Percentiles rank a stretch among this genome's conserved stretches.
These are phyloP conservation scores for Pristionchus arcanus DNA, from an alignment of 2,888 invertebrate species.

Conservation along the genomic window DNA sequence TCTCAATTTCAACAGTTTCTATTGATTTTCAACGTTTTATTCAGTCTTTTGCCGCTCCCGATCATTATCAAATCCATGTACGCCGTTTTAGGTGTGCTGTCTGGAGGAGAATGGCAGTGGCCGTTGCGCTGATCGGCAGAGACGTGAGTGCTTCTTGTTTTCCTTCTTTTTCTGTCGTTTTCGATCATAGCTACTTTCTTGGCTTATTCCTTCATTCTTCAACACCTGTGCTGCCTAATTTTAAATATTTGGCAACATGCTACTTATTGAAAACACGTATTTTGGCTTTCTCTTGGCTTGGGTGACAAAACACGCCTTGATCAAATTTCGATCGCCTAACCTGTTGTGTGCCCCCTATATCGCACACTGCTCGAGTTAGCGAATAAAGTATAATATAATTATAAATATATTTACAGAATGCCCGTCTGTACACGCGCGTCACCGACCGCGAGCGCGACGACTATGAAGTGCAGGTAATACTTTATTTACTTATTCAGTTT, in stretches of 20 bases:
- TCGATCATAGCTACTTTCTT: background rate
- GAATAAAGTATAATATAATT: background rate
- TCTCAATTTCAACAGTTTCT: background rate
- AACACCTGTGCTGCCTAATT: no score
- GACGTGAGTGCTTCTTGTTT: constrained; percentile 62
- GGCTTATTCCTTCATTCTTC: no score
- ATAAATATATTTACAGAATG: constrained; percentile 62
- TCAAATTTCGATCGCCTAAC: no score
- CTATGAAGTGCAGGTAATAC: constrained; percentile 62
- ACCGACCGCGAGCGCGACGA: constrained; percentile 62
- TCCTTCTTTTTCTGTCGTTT: background rate
- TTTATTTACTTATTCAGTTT: background rate
- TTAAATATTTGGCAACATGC: no score
- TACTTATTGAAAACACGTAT: no score
- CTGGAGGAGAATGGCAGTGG: constrained; percentile 61
- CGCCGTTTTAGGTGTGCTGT: background rate
- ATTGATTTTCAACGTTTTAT: background rate
- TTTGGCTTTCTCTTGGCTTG: no score
- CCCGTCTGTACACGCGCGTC: constrained; percentile 68
- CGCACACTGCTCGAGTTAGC: no score
- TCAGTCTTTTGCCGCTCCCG: background rate
- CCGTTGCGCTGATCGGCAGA: constrained; percentile 66
- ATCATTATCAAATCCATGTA: background rate
- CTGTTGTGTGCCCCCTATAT: no score
- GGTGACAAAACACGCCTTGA: no score